Conservation (phyloP, 2,888 invertebrate genomes). For the Agelastica alni region DNA sequence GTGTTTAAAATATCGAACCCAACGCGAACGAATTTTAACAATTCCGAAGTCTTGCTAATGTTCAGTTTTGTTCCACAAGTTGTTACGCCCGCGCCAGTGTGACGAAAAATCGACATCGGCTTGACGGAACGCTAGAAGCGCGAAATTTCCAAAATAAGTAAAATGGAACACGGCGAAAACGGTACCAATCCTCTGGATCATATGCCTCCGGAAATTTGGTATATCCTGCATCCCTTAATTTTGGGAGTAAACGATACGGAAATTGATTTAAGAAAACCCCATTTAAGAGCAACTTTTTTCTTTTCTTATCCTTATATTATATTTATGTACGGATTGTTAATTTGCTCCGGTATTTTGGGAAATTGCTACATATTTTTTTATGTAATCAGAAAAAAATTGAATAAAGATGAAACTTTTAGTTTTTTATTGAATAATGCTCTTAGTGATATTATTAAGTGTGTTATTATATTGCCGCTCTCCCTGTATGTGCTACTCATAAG, state of each 20-base stretch:
- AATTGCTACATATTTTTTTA: slow-evolving; percentile 65
- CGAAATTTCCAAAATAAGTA: neutral
- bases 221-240: slow-evolving; percentile 46
- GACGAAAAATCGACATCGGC: no score
- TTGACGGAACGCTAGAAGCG: no score
- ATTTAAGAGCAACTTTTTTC: slow-evolving; percentile 62
- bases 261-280: slow-evolving; percentile 63
- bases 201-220: slow-evolving; percentile 47
- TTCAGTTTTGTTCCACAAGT: slow-evolving; percentile 5
- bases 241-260: slow-evolving; percentile 44
- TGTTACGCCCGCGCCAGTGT: neutral
- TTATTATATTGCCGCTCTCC: slow-evolving; percentile 70
- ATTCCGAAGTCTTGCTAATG: no score
- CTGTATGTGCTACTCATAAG: slow-evolving; percentile 69
- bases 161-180: slow-evolving; percentile 17
- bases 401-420: slow-evolving; percentile 67
- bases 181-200: slow-evolving; percentile 33
- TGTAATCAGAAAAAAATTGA: slow-evolving; percentile 60
- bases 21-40: neutral
- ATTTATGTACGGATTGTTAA: slow-evolving; percentile 64
- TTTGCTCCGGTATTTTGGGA: slow-evolving; percentile 61
- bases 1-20: neutral
- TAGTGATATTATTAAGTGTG: slow-evolving; percentile 69
- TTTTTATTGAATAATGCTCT: slow-evolving; percentile 70
- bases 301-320: slow-evolving; percentile 66